Percentiles rank a stretch among this genome's conserved stretches.
These are phyloP conservation scores for Microctenopoma lineatum DNA, from an alignment of 2,797 vertebrate genomes.

Conservation along the genomic window DNA sequence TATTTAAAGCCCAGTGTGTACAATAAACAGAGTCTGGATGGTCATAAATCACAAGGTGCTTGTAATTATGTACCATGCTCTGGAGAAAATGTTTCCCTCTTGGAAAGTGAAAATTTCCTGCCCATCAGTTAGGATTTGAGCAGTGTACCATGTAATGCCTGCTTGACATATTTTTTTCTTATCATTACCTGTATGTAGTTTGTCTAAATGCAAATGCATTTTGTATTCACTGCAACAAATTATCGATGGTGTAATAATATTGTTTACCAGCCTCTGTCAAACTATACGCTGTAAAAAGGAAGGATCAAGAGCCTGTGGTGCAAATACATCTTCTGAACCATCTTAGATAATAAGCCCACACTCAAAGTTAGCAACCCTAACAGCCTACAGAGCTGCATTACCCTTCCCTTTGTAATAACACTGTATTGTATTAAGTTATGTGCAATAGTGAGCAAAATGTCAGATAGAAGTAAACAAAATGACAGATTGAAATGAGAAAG, in stretches of 20 bases:
- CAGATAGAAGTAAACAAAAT: background rate
- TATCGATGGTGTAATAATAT: background rate
- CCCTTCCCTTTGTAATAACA: background rate
- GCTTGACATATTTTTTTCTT: constrained; percentile 1
- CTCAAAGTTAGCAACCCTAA: background rate
- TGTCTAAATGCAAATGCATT: background rate
- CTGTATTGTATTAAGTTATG: background rate
- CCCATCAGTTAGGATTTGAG: constrained; percentile 19
- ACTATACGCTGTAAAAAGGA: no score
- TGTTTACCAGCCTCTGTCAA: background rate
- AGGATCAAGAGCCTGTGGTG: background rate
- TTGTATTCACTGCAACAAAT: background rate
- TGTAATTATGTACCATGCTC: constrained; percentile 36
- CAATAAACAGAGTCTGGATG: constrained; percentile 14
- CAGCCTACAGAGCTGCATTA: background rate
- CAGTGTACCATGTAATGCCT: constrained; percentile 8
- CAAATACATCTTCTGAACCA: background rate
- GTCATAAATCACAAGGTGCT: constrained; percentile 26
- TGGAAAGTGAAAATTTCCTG: constrained; percentile 14
- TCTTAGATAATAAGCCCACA: background rate
- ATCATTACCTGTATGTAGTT: background rate
- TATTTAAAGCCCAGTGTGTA: constrained; percentile 1
- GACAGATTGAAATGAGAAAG: no score
- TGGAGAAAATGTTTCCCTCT: constrained; percentile 2
- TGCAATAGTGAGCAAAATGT: background rate